Evolutionary conservation across 1,140 invertebrate genomes (phyloP).

Genomic region (Hylaeus anthracinus): DNA sequence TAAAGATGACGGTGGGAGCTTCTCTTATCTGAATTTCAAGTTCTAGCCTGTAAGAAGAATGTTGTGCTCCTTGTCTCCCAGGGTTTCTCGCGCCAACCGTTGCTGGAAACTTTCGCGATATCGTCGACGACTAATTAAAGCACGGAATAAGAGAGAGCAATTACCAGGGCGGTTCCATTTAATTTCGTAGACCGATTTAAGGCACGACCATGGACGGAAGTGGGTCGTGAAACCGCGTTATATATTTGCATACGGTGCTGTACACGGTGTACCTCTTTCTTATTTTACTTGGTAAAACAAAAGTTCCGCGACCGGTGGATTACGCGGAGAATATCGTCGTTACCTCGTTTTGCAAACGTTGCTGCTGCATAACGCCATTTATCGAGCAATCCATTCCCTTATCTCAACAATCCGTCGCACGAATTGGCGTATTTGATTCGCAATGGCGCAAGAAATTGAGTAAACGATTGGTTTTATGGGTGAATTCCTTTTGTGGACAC

Average conservation of each 20-base stretch:
- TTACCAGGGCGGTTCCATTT: constrained; percentile 56
- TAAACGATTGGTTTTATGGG: background rate
- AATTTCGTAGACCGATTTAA: constrained; percentile 58
- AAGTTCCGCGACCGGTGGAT: constrained; percentile 10
- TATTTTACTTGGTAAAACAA: constrained; percentile 15
- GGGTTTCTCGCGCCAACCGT: constrained; percentile 27
- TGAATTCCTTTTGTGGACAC: background rate
- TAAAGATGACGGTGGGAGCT: constrained; percentile 21
- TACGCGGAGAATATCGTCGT: constrained; percentile 11
- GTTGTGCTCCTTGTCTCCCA: constrained; percentile 33
- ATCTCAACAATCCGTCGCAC: too few relatives aligned
- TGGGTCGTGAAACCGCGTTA: constrained; percentile 46
- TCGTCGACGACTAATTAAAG: constrained; percentile 68
- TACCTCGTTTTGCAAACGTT: constrained; percentile 5
- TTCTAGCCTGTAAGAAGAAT: constrained; percentile 53
- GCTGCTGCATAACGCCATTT: constrained; percentile 41
- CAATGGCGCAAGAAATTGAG: background rate
- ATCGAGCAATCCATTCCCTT: background rate
- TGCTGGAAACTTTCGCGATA: constrained; percentile 64
- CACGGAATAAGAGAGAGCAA: constrained; percentile 62
- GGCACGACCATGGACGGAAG: constrained; percentile 36
- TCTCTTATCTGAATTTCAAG: constrained; percentile 52
- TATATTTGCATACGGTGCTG: constrained; percentile 54
- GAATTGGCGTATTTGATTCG: constrained; percentile 2
- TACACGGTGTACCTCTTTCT: constrained; percentile 36